phyloP scores from a whole-genome alignment of 2,113 vertebrate genomes.

The Erinaceus europaeus region DNA sequence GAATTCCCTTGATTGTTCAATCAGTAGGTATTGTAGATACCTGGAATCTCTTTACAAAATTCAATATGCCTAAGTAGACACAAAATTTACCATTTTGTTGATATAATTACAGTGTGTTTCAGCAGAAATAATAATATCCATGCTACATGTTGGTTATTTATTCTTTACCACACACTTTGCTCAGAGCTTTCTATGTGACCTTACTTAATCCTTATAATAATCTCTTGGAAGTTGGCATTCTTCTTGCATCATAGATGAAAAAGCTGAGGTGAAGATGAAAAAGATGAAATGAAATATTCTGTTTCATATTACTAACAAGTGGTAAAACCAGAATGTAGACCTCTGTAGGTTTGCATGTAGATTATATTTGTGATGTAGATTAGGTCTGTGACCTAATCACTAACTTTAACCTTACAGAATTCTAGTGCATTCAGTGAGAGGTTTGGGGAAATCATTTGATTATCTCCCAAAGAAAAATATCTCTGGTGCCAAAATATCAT shows the following conservation, averaged over 20 bases:
- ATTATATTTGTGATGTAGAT: too few relatives aligned
- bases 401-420: not conserved
- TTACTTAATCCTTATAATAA: not conserved
- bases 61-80: not conserved
- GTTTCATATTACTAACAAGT: not conserved
- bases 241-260: not conserved
- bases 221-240: not conserved
- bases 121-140: slow-evolving; percentile 1
- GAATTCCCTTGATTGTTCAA: slow-evolving; percentile 48
- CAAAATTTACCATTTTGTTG: slow-evolving; percentile 18
- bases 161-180: not conserved
- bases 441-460: not conserved
- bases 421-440: not conserved
- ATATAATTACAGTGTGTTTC: slow-evolving; percentile 6
- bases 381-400: not conserved
- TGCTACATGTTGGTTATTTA: not conserved
- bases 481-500: not conserved
- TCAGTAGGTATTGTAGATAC: slow-evolving; percentile 49
- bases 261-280: slow-evolving; percentile 30
- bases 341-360: too few relatives aligned
- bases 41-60: slow-evolving; percentile 36
- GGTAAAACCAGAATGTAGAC: not conserved
- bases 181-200: not conserved
- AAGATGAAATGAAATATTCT: not conserved
- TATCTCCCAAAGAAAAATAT: not conserved